Conservation (phyloP, 2,888 invertebrate genomes). For the Buathra laborator region DNA sequence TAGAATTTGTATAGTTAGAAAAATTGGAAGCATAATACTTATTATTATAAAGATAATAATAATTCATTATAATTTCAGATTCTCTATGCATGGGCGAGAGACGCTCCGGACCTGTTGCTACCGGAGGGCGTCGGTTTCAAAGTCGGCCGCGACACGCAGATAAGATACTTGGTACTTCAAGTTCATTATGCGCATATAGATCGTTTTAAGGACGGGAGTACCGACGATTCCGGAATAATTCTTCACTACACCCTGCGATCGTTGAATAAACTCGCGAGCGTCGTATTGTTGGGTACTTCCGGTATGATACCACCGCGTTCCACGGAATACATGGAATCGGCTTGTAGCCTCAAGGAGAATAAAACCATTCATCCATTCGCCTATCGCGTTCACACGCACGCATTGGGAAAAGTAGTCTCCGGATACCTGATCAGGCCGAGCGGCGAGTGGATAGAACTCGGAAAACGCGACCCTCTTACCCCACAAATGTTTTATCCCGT, state of each 20-base stretch:
- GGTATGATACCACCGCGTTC: slow-evolving; percentile 91
- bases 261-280: slow-evolving; percentile 96
- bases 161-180: slow-evolving; percentile 96
- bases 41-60: not conserved
- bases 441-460: slow-evolving; percentile 93
- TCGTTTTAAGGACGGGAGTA: slow-evolving; percentile 90
- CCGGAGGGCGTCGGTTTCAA: slow-evolving; percentile 97
- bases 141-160: slow-evolving; percentile 93
- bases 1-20: no score
- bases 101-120: slow-evolving; percentile 93
- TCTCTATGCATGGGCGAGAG: slow-evolving; percentile 97
- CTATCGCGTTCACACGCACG: slow-evolving; percentile 97
- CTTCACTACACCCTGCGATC: slow-evolving; percentile 91
- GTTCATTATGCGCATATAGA: slow-evolving; percentile 93
- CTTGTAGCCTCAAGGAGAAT: slow-evolving; percentile 92
- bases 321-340: slow-evolving; percentile 95
- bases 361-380: slow-evolving; percentile 97
- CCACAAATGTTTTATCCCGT: slow-evolving; percentile 98
- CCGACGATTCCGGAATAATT: slow-evolving; percentile 94
- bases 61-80: slow-evolving; percentile 86
- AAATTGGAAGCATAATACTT: no score
- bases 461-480: slow-evolving; percentile 94
- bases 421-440: slow-evolving; percentile 88
- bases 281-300: slow-evolving; percentile 94
- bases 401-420: slow-evolving; percentile 93